Base-by-base conservation (phyloP, 2,888 invertebrate genomes). In the Drosophila prolongata region DNA sequence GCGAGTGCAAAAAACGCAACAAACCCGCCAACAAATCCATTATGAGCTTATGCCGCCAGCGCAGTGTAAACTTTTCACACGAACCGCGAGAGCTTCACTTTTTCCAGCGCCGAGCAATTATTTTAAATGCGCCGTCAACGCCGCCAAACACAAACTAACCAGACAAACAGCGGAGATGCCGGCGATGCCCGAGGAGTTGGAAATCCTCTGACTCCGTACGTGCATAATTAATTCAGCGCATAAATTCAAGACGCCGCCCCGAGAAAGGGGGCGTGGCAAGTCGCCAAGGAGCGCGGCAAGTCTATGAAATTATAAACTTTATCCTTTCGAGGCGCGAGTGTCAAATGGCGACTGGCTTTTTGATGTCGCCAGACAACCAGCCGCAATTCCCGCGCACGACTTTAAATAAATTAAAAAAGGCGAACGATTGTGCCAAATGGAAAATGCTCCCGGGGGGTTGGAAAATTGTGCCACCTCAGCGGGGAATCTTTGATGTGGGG, bases 141-240 rank as follows among this genome's bases (percentile, higher is more conserved):
- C 76, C 69, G 62, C 65, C 76, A 76, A 70, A 79, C 71, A 73
- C 79, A 84, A 84, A 79, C 87, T 83, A 80, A 80, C 80, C 86
- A 75, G 70, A 65, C 57, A 43, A 64, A 49, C 44, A 38, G 62
- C 43, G 54, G 53, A 61, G 14, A 11, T 47, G 53, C 47, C 59
- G 27, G 34, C 27, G 30, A 42, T 35, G 30, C 44, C 46, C 53
- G 70, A 24, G 43, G 24, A 34, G 30, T 14, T 24, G 60, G 44
- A 14, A 35, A 11, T 46, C 58, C 40, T 34, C 27, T 13, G 54
- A 59, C 60, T 61, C 69, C 85, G 89, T 86, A 79, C 89, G 85
- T 81, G 85, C 86, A 89, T 86, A 86, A 86, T 86, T 89, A 89
- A 86, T 89, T 86, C 89, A 77, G 87, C 75, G 85, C 87, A 87